Evolutionary conservation across 2,888 invertebrate species (phyloP).

Genomic region (Emmelina monodactyla): DNA sequence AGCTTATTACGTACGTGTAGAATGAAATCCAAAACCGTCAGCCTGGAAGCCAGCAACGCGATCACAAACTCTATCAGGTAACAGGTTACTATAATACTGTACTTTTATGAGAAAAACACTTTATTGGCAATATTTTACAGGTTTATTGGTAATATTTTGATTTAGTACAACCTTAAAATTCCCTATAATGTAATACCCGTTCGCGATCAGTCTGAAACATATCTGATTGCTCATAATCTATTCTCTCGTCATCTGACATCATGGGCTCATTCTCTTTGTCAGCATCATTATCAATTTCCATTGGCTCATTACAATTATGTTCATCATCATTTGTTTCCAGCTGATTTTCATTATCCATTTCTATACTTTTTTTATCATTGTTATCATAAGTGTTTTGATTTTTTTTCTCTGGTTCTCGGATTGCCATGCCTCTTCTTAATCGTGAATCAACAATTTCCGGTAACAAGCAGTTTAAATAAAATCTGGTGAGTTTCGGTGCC

Average conservation of each 20-base stretch:
- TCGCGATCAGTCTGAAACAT: background rate
- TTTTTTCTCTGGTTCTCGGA: slow-evolving; percentile 3
- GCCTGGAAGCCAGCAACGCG: background rate
- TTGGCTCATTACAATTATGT: background rate
- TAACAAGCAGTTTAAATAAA: slow-evolving; percentile 4
- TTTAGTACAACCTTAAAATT: too few species aligned
- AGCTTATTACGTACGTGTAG: too few species aligned
- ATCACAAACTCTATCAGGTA: background rate
- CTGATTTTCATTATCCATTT: background rate
- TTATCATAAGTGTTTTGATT: background rate
- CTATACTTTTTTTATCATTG: slow-evolving; percentile 1
- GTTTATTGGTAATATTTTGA: background rate
- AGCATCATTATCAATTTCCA: slow-evolving; percentile 1
- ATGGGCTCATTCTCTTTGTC: slow-evolving; percentile 1
- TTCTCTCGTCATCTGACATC: slow-evolving; percentile 1
- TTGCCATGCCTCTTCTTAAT: background rate
- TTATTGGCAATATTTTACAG: background rate
- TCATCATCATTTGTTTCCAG: background rate
- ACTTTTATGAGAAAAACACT: background rate
- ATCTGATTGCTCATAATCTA: background rate
- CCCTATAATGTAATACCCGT: slow-evolving; percentile 1
- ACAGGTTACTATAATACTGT: slow-evolving; percentile 1
- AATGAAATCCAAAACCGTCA: background rate
- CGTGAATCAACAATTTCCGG: slow-evolving; percentile 6
- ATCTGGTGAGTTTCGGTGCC: slow-evolving; percentile 3